These are phyloP conservation scores for Pipistrellus pipistrellus DNA, from an alignment of 2,797 vertebrate genomes.

Conservation along the genomic window DNA sequence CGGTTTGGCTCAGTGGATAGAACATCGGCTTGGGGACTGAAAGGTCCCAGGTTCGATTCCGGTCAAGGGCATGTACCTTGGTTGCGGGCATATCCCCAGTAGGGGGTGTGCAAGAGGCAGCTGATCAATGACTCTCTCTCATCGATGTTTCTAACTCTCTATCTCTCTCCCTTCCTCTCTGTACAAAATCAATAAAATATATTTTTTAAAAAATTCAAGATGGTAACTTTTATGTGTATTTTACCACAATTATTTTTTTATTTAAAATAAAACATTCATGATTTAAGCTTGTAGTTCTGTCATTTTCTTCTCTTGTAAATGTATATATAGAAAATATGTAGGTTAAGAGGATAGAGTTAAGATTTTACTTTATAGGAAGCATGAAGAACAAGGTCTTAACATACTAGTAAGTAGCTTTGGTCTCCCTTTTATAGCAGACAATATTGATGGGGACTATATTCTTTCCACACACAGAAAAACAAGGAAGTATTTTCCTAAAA, in stretches of 20 bases:
- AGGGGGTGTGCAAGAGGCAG: too few relatives aligned
- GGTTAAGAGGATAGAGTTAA: not conserved
- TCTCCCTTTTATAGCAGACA: not conserved
- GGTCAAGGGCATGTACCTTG: too few relatives aligned
- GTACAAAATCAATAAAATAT: too few relatives aligned
- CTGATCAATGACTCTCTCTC: too few relatives aligned
- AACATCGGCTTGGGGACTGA: too few relatives aligned
- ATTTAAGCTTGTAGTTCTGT: not conserved
- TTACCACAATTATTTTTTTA: not conserved
- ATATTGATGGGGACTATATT: not conserved
- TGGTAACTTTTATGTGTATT: not conserved
- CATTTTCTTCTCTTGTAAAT: constrained; percentile 14
- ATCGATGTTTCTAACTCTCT: too few relatives aligned
- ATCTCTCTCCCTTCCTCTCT: too few relatives aligned
- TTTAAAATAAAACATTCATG: not conserved
- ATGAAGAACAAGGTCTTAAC: not conserved
- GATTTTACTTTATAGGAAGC: not conserved
- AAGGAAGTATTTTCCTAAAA: not conserved
- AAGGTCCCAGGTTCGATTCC: too few relatives aligned
- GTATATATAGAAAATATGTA: not conserved
- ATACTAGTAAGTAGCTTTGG: not conserved
- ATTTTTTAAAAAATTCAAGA: not conserved
- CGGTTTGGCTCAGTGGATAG: too few relatives aligned
- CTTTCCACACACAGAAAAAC: not conserved
- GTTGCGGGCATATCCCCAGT: too few relatives aligned